Evolutionary conservation across 2,888 invertebrate species (phyloP), one percentile per base, ranked within the genome.

Genomic region (Drosophila birchii): DNA sequence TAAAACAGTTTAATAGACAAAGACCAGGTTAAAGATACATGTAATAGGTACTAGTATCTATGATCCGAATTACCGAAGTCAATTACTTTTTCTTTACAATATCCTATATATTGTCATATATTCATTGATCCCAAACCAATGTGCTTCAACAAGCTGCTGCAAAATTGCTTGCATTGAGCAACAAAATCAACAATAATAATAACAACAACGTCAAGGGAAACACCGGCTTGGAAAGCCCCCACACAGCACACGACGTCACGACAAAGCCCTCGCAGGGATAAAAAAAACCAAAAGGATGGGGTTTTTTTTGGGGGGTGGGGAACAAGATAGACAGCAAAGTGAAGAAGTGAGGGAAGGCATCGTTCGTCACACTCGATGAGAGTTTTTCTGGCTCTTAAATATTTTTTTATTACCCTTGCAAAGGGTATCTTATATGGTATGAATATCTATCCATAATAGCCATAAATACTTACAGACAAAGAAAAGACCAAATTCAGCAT

Each of bases 201-300:
- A 55, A 55, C 57, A 61, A 61, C 68, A 47, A 73, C 76, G 63
- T 75, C 59, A 68, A 69, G 73, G 79, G 78, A 63, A 76, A 73
- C 79, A 72, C 63, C 64, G 69, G 78, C 80, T 53, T 61, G 54
- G 51, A 70, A 61, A 76, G 58, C 74, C 70, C 70, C 75, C 63
- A 76, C 62, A 60, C 76, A 75, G 60, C 64, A 71, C 75, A 76
- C 70, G 75, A 75, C 75, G 68, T 67, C 67, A 68, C 67, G 67
- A 68, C 67, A 56, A 64, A 71, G 64, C 56, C 38, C 63, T 63
- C 45, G 63, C 43, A n/a, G 67, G 49, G 6, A 14, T 23, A 18
- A 5, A 20, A 47, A 36, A 14, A 11, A 26, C 26, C 26, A 44
- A n/a, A 58, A 39, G 14, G 41, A 14, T n/a, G 34, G 71, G 53